Conservation (phyloP, 2,888 invertebrate species). For the Synanthedon andrenaeformis region DNA sequence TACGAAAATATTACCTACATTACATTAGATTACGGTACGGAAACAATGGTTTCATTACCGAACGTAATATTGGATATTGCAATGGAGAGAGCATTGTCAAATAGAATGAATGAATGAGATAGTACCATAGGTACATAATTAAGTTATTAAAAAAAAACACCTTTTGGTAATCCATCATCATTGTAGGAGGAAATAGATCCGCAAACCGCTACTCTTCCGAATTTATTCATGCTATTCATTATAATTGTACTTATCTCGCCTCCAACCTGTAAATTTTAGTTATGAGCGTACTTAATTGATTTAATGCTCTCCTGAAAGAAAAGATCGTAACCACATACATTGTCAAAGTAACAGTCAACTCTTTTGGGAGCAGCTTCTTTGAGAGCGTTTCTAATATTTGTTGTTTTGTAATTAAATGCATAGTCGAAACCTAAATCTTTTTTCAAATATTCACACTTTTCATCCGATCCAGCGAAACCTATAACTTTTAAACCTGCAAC, state of each 20-base stretch:
- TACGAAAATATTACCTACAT: too few relatives aligned
- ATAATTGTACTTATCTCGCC: conserved; percentile 77
- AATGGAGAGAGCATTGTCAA: too few relatives aligned
- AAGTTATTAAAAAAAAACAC: conserved; percentile 13
- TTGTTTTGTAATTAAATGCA: conserved; percentile 80
- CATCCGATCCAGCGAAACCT: conserved; percentile 78
- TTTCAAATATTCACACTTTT: conserved; percentile 77
- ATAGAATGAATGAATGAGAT: too few relatives aligned
- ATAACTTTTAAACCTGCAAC: conserved; percentile 51
- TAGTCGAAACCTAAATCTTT: conserved; percentile 77
- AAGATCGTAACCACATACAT: conserved; percentile 63
- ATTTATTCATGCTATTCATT: conserved; percentile 73
- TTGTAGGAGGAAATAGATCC: conserved; percentile 79
- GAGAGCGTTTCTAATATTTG: conserved; percentile 66
- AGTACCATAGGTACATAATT: too few relatives aligned
- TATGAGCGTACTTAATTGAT: neutral
- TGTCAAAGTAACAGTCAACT: conserved; percentile 83
- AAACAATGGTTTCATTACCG: too few relatives aligned
- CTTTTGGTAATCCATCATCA: conserved; percentile 47
- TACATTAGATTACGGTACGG: too few relatives aligned
- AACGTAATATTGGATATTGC: too few relatives aligned
- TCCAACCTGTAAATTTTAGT: conserved; percentile 68
- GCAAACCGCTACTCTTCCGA: conserved; percentile 76
- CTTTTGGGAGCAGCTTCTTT: conserved; percentile 75
- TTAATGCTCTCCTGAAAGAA: neutral